A percentile compares a stretch with the other conserved stretches of the same genome.
These are phyloP conservation scores for Syrrhaptes paradoxus DNA, from an alignment of 2,113 vertebrate genomes.

Conservation along the genomic window DNA sequence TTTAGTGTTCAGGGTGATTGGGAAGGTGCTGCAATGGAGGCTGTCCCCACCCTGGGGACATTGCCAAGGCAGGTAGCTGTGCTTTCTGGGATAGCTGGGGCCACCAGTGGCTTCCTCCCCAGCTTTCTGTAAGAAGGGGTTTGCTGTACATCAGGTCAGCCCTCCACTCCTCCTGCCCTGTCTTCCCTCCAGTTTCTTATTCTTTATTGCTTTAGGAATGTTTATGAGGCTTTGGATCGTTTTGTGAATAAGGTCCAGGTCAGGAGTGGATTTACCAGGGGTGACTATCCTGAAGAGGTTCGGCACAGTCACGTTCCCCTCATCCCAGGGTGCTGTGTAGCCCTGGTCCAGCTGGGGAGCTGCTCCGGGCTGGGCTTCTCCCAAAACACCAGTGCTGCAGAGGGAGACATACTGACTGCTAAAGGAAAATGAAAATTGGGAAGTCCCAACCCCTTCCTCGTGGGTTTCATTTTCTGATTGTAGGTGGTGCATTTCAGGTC, in stretches of 20 bases:
- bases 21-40: background rate
- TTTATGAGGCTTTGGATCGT: background rate
- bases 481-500: background rate
- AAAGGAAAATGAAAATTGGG: background rate
- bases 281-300: background rate
- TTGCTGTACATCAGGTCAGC: background rate
- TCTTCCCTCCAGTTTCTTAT: background rate
- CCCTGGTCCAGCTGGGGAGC: background rate
- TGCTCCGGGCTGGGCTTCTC: background rate
- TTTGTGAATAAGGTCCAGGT: background rate
- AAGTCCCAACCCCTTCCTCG: background rate
- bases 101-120: background rate
- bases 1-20: background rate
- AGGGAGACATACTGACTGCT: accelerated
- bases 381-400: background rate
- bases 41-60: background rate
- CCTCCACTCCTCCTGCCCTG: background rate
- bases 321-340: background rate
- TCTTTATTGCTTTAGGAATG: background rate
- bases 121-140: background rate
- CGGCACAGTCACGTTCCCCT: background rate
- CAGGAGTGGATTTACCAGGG: background rate
- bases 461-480: background rate
- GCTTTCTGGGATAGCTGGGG: background rate
- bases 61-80: background rate